Evolutionary conservation across 2,888 invertebrate species (phyloP).

Genomic region (Seira sanloemensis): DNA sequence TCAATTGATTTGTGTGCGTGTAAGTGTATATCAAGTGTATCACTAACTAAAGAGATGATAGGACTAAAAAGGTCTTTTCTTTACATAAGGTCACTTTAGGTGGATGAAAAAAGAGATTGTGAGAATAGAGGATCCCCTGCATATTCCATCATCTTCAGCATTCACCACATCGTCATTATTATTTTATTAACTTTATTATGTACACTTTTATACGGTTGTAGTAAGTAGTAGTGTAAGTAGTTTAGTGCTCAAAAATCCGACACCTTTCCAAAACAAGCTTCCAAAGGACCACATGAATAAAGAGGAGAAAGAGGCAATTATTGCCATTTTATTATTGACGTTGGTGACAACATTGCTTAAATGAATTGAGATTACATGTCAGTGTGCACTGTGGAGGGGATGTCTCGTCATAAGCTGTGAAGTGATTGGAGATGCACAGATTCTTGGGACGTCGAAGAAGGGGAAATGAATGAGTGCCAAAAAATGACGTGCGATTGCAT

Average conservation of each 20-base stretch:
- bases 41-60: conserved; percentile 61
- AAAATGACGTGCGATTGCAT: neutral
- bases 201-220: conserved; percentile 41
- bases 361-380: conserved; percentile 56
- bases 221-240: neutral
- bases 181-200: conserved; percentile 53
- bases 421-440: conserved; percentile 34
- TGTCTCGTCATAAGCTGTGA: conserved; percentile 62
- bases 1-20: conserved; percentile 65
- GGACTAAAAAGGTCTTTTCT: conserved; percentile 49
- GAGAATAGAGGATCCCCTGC: conserved; percentile 49
- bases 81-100: conserved; percentile 64
- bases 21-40: conserved; percentile 66
- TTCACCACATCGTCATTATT: conserved; percentile 19
- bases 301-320: neutral
- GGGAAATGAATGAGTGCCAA: conserved; percentile 35
- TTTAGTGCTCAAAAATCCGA: neutral
- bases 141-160: conserved; percentile 44
- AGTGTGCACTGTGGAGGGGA: conserved; percentile 46
- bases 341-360: conserved; percentile 62
- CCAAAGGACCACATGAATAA: neutral
- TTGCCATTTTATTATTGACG: conserved; percentile 27
- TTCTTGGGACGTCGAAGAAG: neutral
- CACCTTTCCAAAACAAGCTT: neutral
- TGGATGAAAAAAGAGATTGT: conserved; percentile 20